These are phyloP conservation scores for Mythimna albipuncta DNA, from an alignment of 2,888 invertebrate species.

Conservation along the genomic window DNA sequence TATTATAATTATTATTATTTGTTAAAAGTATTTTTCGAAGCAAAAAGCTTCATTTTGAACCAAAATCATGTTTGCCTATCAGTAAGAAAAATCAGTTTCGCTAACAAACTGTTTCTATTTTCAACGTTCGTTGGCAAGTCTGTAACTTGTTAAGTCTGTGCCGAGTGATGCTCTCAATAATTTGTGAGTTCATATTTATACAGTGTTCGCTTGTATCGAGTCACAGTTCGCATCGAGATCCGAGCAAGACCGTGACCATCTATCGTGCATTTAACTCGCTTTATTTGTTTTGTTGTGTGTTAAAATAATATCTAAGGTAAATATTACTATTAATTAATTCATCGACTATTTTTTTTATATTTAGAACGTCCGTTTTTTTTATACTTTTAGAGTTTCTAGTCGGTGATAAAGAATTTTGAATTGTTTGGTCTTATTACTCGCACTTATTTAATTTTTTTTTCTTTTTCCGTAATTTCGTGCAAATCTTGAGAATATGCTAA, in stretches of 20 bases:
- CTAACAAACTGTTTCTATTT: not conserved
- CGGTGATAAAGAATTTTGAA: not conserved
- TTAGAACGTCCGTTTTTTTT: not conserved
- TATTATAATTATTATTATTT: no score
- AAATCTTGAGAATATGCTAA: no score
- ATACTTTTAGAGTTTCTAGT: not conserved
- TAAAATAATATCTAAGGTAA: conserved; percentile 43
- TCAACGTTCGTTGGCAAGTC: conserved; percentile 22
- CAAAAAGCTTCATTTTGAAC: not conserved
- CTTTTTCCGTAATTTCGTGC: not conserved
- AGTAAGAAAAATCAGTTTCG: not conserved
- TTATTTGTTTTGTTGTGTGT: conserved; percentile 40
- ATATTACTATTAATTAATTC: conserved; percentile 14
- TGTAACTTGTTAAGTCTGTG: conserved; percentile 47
- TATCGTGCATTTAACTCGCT: conserved; percentile 46
- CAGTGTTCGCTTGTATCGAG: conserved; percentile 54
- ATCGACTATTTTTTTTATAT: not conserved
- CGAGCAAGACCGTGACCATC: conserved; percentile 44
- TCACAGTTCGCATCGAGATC: conserved; percentile 63
- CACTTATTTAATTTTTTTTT: not conserved
- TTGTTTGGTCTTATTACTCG: no score
- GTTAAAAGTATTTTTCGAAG: no score
- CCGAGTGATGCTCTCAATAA: conserved; percentile 28
- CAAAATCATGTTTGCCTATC: not conserved
- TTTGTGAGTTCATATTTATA: conserved; percentile 67